Base-by-base conservation (phyloP, 2,113 vertebrate genomes). In the Microtus ochrogaster region DNA sequence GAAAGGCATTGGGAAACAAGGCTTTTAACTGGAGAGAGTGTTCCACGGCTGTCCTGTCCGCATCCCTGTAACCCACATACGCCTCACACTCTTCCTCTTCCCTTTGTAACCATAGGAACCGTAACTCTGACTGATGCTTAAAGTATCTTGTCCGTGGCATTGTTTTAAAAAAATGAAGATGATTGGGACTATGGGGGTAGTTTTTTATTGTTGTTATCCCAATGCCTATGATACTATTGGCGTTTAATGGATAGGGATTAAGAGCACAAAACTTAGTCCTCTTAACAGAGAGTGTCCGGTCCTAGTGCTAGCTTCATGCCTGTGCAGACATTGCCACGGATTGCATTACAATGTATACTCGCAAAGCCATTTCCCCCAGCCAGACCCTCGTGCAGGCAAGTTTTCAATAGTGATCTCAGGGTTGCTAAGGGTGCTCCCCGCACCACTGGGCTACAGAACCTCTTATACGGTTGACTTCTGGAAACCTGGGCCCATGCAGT, bases 1-100 rank as follows among this genome's bases (percentile, higher is more conserved):
- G 49, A 76, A 86, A 79, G 73, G 14, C 65, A 44, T 72, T 89
- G 74, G 93, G 89, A 92, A 79, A 66, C 83, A 94, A 68, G 49
- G 39, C 1, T 91, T 65, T 5, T 49, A 58, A 22, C 7, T 36
- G 30, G 76, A 81, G 88, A 58, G 14, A n/a, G 22, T 30, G 26
- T 63, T 61, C 52, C 86, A 85, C 52, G 65, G 72, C 39, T 74
- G 19, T 88, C 85, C 3, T 55, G 52, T 78, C 70, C 28, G 85
- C 73, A 49, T 76, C 70, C 49, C 66, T 44, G 5, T 5, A 47
- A 47, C 41, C 41, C 36, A n/a, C 30, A n/a, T 10, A 36, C 13
- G 28, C 11, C 39, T 89, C 61, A 22, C 55, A 33, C 6, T 44
- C 87, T 73, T 58, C 30, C 61, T 36, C 76, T 65, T 3, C 41